Percentiles rank a stretch among this genome's conserved stretches.
phyloP scores from a whole-genome alignment of 2,888 invertebrate genomes.

The Caenorhabditis becei region DNA sequence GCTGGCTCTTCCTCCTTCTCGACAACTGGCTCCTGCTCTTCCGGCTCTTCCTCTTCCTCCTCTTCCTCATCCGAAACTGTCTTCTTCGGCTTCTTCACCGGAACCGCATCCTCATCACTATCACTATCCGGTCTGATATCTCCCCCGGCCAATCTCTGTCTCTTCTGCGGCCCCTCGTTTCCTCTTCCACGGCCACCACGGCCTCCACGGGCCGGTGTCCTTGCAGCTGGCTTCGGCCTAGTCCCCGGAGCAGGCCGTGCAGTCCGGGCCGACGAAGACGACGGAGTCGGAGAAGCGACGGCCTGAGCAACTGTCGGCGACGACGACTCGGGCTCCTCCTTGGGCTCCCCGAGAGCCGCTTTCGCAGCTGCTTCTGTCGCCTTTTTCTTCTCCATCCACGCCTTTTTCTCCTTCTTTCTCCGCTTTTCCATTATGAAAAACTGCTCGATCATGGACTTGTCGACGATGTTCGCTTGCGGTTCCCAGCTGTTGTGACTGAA shows the following conservation, averaged over 20 bases:
- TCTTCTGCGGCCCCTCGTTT: conserved; percentile 28
- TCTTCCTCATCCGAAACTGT: conserved; percentile 6
- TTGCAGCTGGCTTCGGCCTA: too few species aligned
- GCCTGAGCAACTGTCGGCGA: neutral
- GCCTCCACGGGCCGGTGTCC: neutral
- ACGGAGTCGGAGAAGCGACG: neutral
- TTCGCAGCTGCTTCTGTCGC: conserved; percentile 15
- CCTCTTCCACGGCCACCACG: neutral
- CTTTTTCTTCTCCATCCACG: too few species aligned
- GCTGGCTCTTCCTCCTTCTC: conserved; percentile 23
- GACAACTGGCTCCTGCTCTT: conserved; percentile 21
- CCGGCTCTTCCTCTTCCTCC: conserved; percentile 2
- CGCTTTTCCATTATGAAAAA: conserved; percentile 20
- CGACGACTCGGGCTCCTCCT: too few species aligned
- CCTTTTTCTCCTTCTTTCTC: neutral
- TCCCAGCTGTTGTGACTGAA: conserved; percentile 61
- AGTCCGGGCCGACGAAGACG: conserved; percentile 1
- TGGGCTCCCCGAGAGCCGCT: too few species aligned
- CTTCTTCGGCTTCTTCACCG: conserved; percentile 2
- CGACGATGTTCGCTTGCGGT: conserved; percentile 47
- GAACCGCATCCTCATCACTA: conserved; percentile 31
- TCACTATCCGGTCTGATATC: conserved; percentile 63
- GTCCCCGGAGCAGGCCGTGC: neutral
- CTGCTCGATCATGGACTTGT: conserved; percentile 12
- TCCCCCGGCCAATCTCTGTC: conserved; percentile 61